Base-by-base conservation (phyloP, 1,140 invertebrate genomes). In the Camponotus vicinus region DNA sequence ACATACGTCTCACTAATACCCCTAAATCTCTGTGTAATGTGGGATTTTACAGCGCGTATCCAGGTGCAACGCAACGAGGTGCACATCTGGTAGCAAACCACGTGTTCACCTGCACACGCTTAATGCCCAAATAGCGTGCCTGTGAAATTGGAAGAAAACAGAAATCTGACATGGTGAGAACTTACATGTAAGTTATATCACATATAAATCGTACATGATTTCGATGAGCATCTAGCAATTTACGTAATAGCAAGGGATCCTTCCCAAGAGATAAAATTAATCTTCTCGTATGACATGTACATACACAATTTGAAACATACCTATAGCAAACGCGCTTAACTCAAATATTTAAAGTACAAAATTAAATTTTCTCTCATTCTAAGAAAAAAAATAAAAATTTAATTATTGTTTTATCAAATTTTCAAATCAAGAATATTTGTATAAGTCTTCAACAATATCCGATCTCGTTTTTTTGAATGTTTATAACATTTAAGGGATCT, bases 111-210 rank as follows among this genome's bases (percentile, higher is more conserved):
- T 73, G 79, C 78, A 82, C 85, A 86, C 67, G 87, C 84, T 88
- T 88, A 88, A 88, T 86, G 87, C n/a, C 15, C 64, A 78, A 86
- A 86, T 88, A 34, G 87, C 87, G 87, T 88, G 87, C 55, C 73
- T 76, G 76, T 49, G 32, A 75, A 52, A 75, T 52, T 75, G 78
- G 67, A 86, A 75, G 78, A 88, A 86, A 86, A 83, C 57, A 42
- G 55, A 18, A 64, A 83, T 71, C 66, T 52, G 66, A 69, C 79
- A 45, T 37, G 69, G 52, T 73, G 64, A 67, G 61, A 86, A 86
- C 76, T 69, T 86, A 59, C 52, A 86, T n/a, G 76, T 40, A 61
- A 59, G 75, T 70, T 69, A 75, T 21, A 69, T 7, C 57, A 55
- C 34, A 59, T 37, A 55, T 34, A 45, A 37, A 55, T 66, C 64